These are phyloP conservation scores for Pasiphila rectangulata DNA, from an alignment of 2,888 invertebrate species.

Conservation along the genomic window DNA sequence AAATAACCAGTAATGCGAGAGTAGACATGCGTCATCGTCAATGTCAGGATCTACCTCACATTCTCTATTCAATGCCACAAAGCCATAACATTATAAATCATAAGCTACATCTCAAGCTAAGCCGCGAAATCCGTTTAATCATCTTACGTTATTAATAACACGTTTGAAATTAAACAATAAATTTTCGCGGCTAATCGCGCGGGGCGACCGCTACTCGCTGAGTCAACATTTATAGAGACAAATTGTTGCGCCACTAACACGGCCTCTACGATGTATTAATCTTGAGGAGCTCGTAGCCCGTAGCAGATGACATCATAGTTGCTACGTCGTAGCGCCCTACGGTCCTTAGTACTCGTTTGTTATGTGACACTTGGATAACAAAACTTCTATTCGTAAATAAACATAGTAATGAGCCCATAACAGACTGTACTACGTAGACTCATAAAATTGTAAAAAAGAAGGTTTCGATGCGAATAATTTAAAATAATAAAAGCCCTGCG, in stretches of 20 bases:
- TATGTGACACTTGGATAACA: slow-evolving; percentile 30
- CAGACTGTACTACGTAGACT: too few species aligned
- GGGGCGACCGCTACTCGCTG: slow-evolving; percentile 72
- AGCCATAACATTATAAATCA: slow-evolving; percentile 67
- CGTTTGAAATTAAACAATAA: slow-evolving; percentile 80
- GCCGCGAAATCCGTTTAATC: slow-evolving; percentile 77
- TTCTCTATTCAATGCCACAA: slow-evolving; percentile 47
- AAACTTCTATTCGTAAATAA: neutral
- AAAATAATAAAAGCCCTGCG: neutral
- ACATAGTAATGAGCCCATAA: too few species aligned
- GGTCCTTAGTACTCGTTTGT: slow-evolving; percentile 29
- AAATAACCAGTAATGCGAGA: too few species aligned
- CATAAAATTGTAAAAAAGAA: too few species aligned
- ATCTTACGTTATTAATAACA: slow-evolving; percentile 78
- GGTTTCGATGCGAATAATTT: too few species aligned
- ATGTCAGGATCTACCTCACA: slow-evolving; percentile 25
- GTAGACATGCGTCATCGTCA: too few species aligned
- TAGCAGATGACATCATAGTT: slow-evolving; percentile 32
- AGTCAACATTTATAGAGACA: slow-evolving; percentile 81
- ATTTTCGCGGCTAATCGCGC: slow-evolving; percentile 77
- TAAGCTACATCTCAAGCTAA: slow-evolving; percentile 62
- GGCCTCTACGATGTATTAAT: slow-evolving; percentile 76
- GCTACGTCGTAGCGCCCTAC: slow-evolving; percentile 16
- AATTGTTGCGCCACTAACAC: slow-evolving; percentile 77
- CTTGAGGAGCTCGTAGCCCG: slow-evolving; percentile 57